Evolutionary conservation across 2,113 vertebrate genomes (phyloP).

Genomic region (Spheniscus mendiculus): DNA sequence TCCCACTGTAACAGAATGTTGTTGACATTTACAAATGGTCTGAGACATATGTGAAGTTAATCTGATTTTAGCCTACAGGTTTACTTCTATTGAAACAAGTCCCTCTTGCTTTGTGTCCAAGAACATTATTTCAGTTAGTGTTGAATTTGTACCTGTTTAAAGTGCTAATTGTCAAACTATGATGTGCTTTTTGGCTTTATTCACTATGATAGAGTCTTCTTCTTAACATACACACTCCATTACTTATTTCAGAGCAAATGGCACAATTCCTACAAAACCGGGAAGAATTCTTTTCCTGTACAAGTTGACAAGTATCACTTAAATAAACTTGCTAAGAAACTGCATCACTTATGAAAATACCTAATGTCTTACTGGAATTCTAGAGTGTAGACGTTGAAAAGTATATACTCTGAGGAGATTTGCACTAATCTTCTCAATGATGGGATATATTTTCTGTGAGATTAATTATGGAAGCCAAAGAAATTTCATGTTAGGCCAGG

Average conservation of each 20-base stretch:
- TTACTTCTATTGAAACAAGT: conserved; percentile 11
- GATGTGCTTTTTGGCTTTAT: not conserved
- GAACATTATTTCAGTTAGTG: not conserved
- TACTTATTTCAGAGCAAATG: not conserved
- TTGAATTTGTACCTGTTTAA: conserved; percentile 12
- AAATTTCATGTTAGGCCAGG: not conserved
- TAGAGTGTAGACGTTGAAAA: not conserved
- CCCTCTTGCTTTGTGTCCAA: not conserved
- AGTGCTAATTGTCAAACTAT: not conserved
- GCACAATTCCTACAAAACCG: not conserved
- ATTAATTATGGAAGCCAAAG: conserved; percentile 7
- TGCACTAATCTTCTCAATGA: not conserved
- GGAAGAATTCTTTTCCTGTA: not conserved
- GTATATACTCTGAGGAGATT: not conserved
- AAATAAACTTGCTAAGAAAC: not conserved
- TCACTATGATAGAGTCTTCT: not conserved
- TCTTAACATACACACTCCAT: not conserved
- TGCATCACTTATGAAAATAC: not conserved
- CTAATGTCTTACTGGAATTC: not conserved
- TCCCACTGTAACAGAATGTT: not conserved
- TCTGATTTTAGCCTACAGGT: not conserved
- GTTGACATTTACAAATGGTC: not conserved
- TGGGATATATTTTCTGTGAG: not conserved
- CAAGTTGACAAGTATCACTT: not conserved
- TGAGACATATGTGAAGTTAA: not conserved